These are phyloP conservation scores for Ceuthmochares aereus DNA, from an alignment of 2,113 vertebrate genomes.

Conservation along the genomic window DNA sequence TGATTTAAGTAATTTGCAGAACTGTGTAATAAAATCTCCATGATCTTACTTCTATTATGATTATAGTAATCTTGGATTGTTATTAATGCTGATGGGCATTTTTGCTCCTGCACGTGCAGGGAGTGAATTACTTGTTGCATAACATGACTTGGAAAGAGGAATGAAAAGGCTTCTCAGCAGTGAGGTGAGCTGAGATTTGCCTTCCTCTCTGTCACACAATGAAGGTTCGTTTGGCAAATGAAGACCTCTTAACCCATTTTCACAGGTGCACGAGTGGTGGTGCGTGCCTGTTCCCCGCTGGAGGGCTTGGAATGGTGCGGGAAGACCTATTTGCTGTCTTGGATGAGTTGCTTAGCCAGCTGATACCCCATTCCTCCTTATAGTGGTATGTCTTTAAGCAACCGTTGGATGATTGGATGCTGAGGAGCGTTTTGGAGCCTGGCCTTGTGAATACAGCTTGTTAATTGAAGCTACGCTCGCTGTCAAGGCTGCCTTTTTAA, in stretches of 20 bases:
- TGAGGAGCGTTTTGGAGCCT: background rate
- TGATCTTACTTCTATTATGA: background rate
- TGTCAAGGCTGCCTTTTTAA: background rate
- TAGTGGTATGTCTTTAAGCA: background rate
- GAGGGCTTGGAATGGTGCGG: background rate
- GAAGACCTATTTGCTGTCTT: background rate
- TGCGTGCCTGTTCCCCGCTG: background rate
- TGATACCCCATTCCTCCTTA: background rate
- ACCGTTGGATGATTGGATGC: background rate
- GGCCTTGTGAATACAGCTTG: background rate
- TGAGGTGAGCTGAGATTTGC: background rate
- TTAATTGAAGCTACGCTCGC: background rate
- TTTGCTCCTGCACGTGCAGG: background rate
- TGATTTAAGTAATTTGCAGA: background rate
- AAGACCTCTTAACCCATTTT: background rate
- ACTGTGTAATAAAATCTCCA: background rate
- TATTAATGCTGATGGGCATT: background rate
- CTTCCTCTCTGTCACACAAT: background rate
- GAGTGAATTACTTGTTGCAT: constrained; percentile 5
- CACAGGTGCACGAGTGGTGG: background rate
- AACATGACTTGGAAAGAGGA: background rate
- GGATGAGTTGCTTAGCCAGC: background rate
- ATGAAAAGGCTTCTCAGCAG: background rate
- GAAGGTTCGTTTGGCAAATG: background rate
- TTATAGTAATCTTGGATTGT: background rate